Evolutionary conservation across 1,140 invertebrate genomes (phyloP).

Genomic region (Bombus huntii): DNA sequence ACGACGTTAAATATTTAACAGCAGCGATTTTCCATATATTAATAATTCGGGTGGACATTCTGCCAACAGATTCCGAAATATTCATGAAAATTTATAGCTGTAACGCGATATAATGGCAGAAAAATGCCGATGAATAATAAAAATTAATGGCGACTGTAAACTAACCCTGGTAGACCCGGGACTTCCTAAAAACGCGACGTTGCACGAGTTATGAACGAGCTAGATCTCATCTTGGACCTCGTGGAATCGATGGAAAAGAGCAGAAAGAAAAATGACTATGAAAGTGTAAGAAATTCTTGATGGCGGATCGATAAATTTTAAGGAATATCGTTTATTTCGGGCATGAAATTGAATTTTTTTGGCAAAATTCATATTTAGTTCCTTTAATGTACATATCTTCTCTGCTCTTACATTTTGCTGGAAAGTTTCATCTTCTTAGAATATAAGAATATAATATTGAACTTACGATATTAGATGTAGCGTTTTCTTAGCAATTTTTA

Average conservation of each 20-base stretch:
- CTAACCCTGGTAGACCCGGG: neutral
- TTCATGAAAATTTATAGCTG: slow-evolving; percentile 26
- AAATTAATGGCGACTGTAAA: slow-evolving; percentile 25
- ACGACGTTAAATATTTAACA: slow-evolving; percentile 18
- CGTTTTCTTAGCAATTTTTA: too few species aligned
- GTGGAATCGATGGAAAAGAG: neutral
- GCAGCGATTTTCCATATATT: neutral
- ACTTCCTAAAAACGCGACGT: neutral
- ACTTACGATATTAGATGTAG: too few species aligned
- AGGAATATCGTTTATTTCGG: neutral
- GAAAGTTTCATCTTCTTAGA: too few species aligned
- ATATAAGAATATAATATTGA: too few species aligned
- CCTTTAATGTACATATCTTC: neutral
- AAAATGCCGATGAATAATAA: slow-evolving; percentile 30
- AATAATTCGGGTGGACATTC: slow-evolving; percentile 3
- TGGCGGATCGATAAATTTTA: slow-evolving; percentile 8
- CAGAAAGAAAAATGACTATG: neutral
- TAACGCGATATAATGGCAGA: neutral
- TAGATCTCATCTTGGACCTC: neutral
- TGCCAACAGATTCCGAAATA: slow-evolving; percentile 13
- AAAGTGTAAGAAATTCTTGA: neutral
- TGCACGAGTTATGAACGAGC: neutral
- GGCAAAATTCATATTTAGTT: neutral
- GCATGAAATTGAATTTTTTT: neutral
- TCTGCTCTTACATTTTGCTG: neutral